A percentile compares a stretch with the other conserved stretches of the same genome.
phyloP scores from a whole-genome alignment of 2,113 vertebrate species.

The Canis aureus region DNA sequence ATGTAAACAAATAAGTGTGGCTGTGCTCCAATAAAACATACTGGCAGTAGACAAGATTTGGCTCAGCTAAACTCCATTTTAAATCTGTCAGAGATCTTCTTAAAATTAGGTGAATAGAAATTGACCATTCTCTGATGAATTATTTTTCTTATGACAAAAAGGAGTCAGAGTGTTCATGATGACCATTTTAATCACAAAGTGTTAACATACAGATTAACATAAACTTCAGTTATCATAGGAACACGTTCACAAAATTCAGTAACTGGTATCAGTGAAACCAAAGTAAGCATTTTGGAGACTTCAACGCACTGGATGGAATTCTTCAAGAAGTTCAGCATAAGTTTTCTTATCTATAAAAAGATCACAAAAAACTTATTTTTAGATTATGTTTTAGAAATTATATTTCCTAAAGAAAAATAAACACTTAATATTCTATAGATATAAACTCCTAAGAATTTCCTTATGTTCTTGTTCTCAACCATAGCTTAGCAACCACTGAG shows the following conservation, averaged over 20 bases:
- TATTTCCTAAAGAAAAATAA: conserved; percentile 58
- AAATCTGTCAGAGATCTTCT: background rate
- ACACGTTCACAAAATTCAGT: background rate
- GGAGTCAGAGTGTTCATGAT: conserved; percentile 27
- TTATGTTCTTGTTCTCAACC: conserved; percentile 21
- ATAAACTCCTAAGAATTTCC: background rate
- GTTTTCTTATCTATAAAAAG: conserved; percentile 90
- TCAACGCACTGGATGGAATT: conserved; percentile 93
- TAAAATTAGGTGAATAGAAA: conserved; percentile 24
- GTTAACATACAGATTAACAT: conserved; percentile 43
- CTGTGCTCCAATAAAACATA: background rate
- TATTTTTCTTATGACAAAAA: conserved; percentile 52
- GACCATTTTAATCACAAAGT: conserved; percentile 74
- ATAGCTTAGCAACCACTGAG: background rate
- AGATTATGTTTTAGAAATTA: conserved; percentile 20
- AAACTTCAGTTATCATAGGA: conserved; percentile 46
- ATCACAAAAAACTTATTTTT: conserved; percentile 49
- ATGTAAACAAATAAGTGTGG: background rate
- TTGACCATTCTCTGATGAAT: background rate
- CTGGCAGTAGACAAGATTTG: background rate
- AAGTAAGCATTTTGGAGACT: conserved; percentile 39
- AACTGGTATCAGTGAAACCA: background rate
- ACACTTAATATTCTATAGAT: background rate
- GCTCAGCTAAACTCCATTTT: background rate
- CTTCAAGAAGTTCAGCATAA: conserved; percentile 90